Evolutionary conservation across 1,140 invertebrate species (phyloP).

Genomic region (Eueides isabella): DNA sequence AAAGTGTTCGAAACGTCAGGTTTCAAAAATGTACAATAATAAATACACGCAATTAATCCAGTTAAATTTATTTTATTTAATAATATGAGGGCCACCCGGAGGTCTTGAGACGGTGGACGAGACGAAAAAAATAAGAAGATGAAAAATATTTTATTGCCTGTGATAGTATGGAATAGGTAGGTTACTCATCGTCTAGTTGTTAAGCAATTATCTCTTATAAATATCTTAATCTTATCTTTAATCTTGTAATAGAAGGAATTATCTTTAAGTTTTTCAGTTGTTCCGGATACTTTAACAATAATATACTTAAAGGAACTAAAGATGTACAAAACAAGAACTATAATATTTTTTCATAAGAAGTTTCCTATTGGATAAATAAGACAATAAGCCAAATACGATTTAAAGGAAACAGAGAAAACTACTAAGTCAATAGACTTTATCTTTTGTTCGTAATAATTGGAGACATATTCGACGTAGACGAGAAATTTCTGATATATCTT

Average conservation of each 20-base stretch:
- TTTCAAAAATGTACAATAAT: too few relatives aligned
- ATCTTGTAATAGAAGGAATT: too few relatives aligned
- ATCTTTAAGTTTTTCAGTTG: background rate
- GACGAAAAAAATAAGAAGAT: too few relatives aligned
- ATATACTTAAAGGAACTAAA: background rate
- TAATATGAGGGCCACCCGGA: too few relatives aligned
- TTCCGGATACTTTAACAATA: background rate
- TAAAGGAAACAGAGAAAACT: conserved; percentile 1
- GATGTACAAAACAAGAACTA: background rate
- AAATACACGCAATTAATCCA: too few relatives aligned
- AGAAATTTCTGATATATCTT: conserved; percentile 25
- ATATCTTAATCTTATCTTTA: too few relatives aligned
- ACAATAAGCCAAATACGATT: background rate
- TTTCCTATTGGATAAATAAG: background rate
- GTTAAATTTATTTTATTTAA: too few relatives aligned
- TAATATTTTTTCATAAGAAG: background rate
- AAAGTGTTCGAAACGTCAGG: too few relatives aligned
- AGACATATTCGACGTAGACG: conserved; percentile 47
- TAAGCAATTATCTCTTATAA: background rate
- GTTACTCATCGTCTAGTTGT: too few relatives aligned
- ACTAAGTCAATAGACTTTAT: conserved; percentile 54
- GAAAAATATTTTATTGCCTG: too few relatives aligned
- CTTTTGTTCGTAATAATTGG: conserved; percentile 68
- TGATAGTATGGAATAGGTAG: too few relatives aligned
- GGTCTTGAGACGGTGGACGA: too few relatives aligned